A percentile compares a stretch with the other conserved stretches of the same genome.
These are phyloP conservation scores for Anadara kagoshimensis DNA, from an alignment of 1,140 invertebrate genomes.

Conservation along the genomic window DNA sequence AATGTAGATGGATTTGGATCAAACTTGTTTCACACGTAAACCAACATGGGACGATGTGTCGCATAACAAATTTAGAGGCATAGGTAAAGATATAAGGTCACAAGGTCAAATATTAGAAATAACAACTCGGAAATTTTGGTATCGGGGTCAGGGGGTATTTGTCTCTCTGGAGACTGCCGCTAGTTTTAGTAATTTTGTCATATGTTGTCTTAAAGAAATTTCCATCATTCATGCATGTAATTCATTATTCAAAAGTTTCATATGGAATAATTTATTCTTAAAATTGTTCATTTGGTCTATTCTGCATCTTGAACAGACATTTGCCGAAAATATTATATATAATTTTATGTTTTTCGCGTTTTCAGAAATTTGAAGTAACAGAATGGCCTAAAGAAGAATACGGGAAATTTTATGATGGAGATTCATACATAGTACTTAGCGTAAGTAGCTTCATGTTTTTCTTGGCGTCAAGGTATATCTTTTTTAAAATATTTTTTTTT, in stretches of 20 bases:
- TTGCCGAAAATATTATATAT: not conserved
- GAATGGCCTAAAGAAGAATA: conserved; percentile 84
- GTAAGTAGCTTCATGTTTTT: conserved; percentile 82
- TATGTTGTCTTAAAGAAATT: not conserved
- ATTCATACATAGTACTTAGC: conserved; percentile 91
- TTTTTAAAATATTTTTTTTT: not conserved
- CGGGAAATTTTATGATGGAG: conserved; percentile 91
- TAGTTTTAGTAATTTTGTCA: not conserved
- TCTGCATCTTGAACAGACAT: not conserved
- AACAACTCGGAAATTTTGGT: no score
- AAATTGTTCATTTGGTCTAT: not conserved
- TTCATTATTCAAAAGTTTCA: not conserved
- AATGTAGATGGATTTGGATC: no score
- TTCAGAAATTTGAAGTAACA: conserved; percentile 88
- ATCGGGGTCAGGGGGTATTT: no score
- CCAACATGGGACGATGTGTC: no score
- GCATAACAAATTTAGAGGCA: no score
- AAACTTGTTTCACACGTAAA: no score
- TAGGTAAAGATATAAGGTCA: no score
- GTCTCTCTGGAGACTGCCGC: no score
- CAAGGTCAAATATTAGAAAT: no score
- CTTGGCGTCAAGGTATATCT: not conserved
- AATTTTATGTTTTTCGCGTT: conserved; percentile 3
- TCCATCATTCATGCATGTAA: not conserved
- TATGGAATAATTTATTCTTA: not conserved